Evolutionary conservation across 2,797 vertebrate genomes (phyloP).

Genomic region (Ambastaia sidthimunki): DNA sequence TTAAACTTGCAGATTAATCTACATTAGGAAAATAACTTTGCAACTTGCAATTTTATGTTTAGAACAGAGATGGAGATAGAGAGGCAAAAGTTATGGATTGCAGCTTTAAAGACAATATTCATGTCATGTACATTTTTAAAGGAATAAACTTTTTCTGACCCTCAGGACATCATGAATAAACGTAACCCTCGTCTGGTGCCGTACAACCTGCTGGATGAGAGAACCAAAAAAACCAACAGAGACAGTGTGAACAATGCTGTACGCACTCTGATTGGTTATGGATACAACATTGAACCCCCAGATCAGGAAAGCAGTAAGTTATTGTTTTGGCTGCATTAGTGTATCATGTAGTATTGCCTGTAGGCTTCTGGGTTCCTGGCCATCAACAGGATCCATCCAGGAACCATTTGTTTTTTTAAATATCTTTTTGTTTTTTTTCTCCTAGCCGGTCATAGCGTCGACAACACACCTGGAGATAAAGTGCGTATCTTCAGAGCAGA

Average conservation of each 20-base stretch:
- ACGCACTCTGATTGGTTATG: constrained; percentile 91
- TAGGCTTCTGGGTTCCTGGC: too few relatives aligned
- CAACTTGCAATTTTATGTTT: too few relatives aligned
- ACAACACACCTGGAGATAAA: constrained; percentile 78
- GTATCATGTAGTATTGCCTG: neutral
- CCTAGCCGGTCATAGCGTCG: constrained; percentile 76
- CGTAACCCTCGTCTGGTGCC: constrained; percentile 93
- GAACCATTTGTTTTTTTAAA: neutral
- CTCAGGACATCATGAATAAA: constrained; percentile 88
- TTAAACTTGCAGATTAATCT: too few relatives aligned
- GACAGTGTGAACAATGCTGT: constrained; percentile 94
- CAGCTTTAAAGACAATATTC: too few relatives aligned
- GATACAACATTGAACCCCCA: constrained; percentile 94
- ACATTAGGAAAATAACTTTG: too few relatives aligned
- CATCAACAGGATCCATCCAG: too few relatives aligned
- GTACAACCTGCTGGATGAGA: constrained; percentile 90
- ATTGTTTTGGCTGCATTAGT: neutral
- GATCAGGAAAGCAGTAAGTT: constrained; percentile 91
- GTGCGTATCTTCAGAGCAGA: constrained; percentile 91
- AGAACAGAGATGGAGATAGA: too few relatives aligned
- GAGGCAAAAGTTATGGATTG: too few relatives aligned
- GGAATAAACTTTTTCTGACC: neutral
- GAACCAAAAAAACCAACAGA: constrained; percentile 92
- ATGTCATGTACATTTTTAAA: too few relatives aligned
- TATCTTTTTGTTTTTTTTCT: neutral